Evolutionary conservation across 1,140 invertebrate genomes (phyloP).

Genomic region (Cepaea nemoralis): DNA sequence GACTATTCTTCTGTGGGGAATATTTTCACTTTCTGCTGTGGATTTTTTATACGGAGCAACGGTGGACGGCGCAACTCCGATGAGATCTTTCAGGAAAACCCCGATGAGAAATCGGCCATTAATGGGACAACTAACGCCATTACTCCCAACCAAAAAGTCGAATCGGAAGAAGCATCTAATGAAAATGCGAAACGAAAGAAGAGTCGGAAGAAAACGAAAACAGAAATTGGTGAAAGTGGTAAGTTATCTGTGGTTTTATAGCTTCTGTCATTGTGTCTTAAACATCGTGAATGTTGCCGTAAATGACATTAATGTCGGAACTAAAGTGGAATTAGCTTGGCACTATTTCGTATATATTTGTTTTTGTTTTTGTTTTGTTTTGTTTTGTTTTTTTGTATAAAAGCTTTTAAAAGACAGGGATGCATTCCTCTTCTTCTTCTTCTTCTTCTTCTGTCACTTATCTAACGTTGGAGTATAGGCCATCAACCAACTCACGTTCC

Average conservation of each 20-base stretch:
- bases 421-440: too few relatives aligned
- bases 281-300: too few relatives aligned
- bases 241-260: neutral
- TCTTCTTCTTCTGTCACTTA: too few relatives aligned
- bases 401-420: too few relatives aligned
- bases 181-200: neutral
- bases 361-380: too few relatives aligned
- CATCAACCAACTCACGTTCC: too few relatives aligned
- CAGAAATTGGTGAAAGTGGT: constrained; percentile 23
- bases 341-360: too few relatives aligned
- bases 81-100: neutral
- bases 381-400: too few relatives aligned
- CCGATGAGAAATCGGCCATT: neutral
- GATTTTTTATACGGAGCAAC: neutral
- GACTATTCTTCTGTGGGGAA: constrained; percentile 9
- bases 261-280: too few relatives aligned
- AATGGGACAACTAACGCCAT: neutral
- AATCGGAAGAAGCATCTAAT: constrained; percentile 20
- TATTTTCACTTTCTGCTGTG: constrained; percentile 34
- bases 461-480: too few relatives aligned
- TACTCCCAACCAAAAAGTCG: neutral
- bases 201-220: neutral
- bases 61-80: neutral
- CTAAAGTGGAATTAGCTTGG: too few relatives aligned
- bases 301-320: too few relatives aligned